phyloP scores from a whole-genome alignment of 2,113 vertebrate species.

The Crotalus helleri region DNA sequence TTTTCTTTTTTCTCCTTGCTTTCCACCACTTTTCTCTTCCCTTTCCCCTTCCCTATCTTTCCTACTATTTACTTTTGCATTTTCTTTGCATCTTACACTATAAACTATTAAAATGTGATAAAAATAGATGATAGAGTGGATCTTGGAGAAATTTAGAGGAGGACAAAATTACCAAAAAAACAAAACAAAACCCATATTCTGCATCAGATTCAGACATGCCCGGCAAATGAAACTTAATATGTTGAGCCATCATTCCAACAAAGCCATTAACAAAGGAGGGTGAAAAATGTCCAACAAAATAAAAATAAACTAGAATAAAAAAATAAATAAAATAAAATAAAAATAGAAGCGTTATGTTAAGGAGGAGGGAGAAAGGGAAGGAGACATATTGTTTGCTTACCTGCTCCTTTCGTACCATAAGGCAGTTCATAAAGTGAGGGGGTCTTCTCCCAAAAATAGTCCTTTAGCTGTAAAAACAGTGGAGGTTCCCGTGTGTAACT shows the following conservation, averaged over 20 bases:
- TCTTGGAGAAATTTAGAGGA: background rate
- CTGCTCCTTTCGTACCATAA: conserved; percentile 87
- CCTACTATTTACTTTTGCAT: no score
- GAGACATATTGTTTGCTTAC: conserved; percentile 65
- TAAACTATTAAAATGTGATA: no score
- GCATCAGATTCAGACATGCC: background rate
- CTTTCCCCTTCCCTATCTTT: no score
- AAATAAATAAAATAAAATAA: background rate
- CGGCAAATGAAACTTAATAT: background rate
- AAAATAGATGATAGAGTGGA: background rate
- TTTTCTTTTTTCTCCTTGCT: no score
- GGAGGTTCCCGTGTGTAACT: conserved; percentile 74
- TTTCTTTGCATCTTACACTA: no score
- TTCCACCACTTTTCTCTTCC: no score
- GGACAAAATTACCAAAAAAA: background rate
- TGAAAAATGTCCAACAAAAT: background rate
- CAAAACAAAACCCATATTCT: background rate
- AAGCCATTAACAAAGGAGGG: background rate
- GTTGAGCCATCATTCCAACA: background rate
- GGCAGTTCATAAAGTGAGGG: conserved; percentile 77
- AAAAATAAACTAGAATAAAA: no score
- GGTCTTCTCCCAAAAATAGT: conserved; percentile 87
- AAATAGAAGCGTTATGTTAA: background rate
- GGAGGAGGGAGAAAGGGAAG: background rate
- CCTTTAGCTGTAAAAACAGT: conserved; percentile 85